A percentile compares a stretch with the other conserved stretches of the same genome.
phyloP scores from a whole-genome alignment of 2,797 vertebrate species.

The Tamandua tetradactyla region DNA sequence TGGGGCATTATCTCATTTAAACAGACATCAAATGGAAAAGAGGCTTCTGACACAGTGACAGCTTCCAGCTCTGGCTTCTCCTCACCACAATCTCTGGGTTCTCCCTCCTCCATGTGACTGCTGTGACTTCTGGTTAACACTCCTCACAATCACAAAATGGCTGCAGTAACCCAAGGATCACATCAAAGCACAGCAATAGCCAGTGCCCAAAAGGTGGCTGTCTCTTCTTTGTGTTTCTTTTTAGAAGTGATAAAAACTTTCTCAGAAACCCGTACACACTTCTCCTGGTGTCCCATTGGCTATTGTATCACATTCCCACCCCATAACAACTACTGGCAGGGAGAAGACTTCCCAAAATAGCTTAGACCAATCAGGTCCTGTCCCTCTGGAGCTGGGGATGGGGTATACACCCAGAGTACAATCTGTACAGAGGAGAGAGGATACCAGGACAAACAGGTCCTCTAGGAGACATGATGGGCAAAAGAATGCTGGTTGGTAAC shows the following conservation, averaged over 20 bases:
- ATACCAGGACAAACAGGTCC: background rate
- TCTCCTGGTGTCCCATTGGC: background rate
- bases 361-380: background rate
- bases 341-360: background rate
- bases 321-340: background rate
- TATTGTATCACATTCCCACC: background rate
- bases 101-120: background rate
- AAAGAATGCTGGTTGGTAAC: background rate
- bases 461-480: background rate
- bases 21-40: background rate
- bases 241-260: background rate
- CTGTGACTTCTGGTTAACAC: background rate
- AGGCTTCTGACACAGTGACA: background rate
- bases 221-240: background rate
- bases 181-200: background rate
- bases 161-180: background rate
- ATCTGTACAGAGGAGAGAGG: background rate
- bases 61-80: background rate
- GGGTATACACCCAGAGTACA: background rate
- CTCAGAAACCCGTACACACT: background rate
- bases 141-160: background rate
- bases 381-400: background rate
- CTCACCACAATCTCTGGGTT: background rate
- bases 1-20: background rate
- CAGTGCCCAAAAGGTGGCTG: background rate